Evolutionary conservation across 2,797 vertebrate species (phyloP).

Genomic region (Gallirallus australis): DNA sequence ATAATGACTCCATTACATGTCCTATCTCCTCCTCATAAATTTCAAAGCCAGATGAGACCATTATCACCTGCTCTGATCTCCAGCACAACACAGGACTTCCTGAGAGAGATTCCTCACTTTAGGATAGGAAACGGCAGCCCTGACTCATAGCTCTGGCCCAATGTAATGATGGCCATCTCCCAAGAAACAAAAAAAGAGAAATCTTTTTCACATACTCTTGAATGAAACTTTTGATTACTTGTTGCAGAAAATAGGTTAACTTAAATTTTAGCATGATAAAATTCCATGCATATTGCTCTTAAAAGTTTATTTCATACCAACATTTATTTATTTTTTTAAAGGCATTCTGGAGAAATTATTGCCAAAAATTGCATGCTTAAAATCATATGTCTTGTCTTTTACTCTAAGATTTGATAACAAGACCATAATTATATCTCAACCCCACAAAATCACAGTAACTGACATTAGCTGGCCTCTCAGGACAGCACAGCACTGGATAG

Average conservation of each 20-base stretch:
- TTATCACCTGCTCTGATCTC: conserved; percentile 72
- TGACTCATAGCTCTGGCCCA: conserved; percentile 53
- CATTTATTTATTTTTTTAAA: background rate
- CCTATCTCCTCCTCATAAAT: conserved; percentile 54
- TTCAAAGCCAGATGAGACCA: conserved; percentile 66
- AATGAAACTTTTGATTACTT: conserved; percentile 1
- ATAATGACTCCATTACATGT: conserved; percentile 62
- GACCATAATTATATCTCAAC: background rate
- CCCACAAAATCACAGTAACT: background rate
- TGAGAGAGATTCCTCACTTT: conserved; percentile 62
- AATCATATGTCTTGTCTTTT: background rate
- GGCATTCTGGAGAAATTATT: background rate
- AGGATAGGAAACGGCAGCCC: conserved; percentile 61
- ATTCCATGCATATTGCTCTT: background rate
- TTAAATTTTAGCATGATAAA: conserved; percentile 9
- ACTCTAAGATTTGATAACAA: background rate
- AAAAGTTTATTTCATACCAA: background rate
- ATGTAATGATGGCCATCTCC: conserved; percentile 16
- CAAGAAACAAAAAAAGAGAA: conserved; percentile 37
- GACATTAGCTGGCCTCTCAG: background rate
- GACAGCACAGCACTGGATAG: background rate
- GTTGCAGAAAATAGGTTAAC: background rate
- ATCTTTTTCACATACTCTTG: conserved; percentile 3
- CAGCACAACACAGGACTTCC: conserved; percentile 65
- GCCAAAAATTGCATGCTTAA: background rate